These are phyloP conservation scores for Syngnathus floridae DNA, from an alignment of 2,113 vertebrate genomes.

Conservation along the genomic window DNA sequence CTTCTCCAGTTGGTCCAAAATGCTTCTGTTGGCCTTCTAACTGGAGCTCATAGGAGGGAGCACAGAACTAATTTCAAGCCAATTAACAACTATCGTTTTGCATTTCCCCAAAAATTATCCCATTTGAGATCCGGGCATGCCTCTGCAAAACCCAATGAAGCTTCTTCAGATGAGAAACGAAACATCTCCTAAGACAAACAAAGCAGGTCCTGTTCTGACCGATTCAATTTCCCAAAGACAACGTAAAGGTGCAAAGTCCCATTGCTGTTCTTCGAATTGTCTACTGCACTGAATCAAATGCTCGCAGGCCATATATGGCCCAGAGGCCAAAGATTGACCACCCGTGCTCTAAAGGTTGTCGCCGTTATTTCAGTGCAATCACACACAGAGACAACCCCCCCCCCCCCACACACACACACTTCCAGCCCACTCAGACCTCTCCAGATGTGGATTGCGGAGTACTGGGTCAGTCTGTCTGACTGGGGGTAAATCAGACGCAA, in stretches of 20 bases:
- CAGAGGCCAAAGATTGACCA: neutral
- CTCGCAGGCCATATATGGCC: neutral
- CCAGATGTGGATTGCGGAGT: constrained; percentile 51
- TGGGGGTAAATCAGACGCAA: constrained; percentile 62
- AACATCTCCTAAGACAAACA: too few species aligned
- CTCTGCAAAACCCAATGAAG: too few species aligned
- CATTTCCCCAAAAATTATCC: too few species aligned
- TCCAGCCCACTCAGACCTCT: constrained; percentile 10
- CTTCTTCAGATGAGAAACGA: too few species aligned
- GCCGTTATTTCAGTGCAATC: constrained; percentile 1
- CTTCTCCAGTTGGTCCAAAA: too few species aligned
- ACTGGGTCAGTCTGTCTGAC: constrained; percentile 57
- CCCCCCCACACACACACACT: constrained; percentile 1
- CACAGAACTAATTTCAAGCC: too few species aligned
- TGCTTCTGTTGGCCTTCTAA: too few species aligned
- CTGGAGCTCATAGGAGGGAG: too few species aligned
- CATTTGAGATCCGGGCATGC: too few species aligned
- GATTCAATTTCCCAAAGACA: too few species aligned
- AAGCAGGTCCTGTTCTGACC: too few species aligned
- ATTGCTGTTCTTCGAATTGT: neutral
- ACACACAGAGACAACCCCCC: constrained; percentile 8
- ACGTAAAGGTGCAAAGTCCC: neutral
- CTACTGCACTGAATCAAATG: neutral
- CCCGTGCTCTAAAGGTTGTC: neutral
- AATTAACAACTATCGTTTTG: too few species aligned